Evolutionary conservation across 2,888 invertebrate species (phyloP), one percentile per base, ranked within the genome.

Genomic region (Podotricha telesiphe): DNA sequence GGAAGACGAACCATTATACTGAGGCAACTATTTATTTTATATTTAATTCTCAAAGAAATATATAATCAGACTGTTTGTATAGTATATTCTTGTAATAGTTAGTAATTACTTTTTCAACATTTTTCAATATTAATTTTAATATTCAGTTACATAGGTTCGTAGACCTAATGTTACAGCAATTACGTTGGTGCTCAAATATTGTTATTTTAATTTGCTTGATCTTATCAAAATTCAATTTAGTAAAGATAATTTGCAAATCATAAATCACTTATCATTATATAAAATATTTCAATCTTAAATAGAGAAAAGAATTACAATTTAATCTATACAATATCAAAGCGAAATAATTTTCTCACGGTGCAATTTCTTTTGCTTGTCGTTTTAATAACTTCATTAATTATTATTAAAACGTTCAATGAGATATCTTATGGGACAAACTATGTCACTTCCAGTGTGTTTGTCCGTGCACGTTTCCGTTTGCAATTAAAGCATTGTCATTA

Each of bases 401-500:
- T 53, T 17, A 65, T 56, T 45, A 28, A 62, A 62, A 8, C 11
- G 13, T 45, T 45, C 42, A 59, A 59, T 45, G 45, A 40, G 42
- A 4, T 62, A 48, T 59, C 65, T 66, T 68, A 67, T 66, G 51
- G 45, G 67, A 71, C 66, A 65, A 48, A 71, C 65, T 50, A 64
- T 65, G 58, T 71, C 65, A 68, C 65, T 68, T 70, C 63, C 63
- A 70, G 67, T 64, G 68, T 66, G 45, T 63, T 74, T 64, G 62
- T 68, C 64, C 51, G 56, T 65, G 68, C 67, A 67, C 65, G 64
- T 77, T 86, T 87, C 85, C 84, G 80, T 78, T 84, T 78, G 81
- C 88, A 91, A 92, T 91, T 92, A 91, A 91, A 91, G 85, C 86
- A 86, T 88, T 90, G 89, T 91, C 90, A 88, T 91, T 91, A 90